phyloP scores from a whole-genome alignment of 2,113 vertebrate genomes.

The Oxyruncus cristatus region DNA sequence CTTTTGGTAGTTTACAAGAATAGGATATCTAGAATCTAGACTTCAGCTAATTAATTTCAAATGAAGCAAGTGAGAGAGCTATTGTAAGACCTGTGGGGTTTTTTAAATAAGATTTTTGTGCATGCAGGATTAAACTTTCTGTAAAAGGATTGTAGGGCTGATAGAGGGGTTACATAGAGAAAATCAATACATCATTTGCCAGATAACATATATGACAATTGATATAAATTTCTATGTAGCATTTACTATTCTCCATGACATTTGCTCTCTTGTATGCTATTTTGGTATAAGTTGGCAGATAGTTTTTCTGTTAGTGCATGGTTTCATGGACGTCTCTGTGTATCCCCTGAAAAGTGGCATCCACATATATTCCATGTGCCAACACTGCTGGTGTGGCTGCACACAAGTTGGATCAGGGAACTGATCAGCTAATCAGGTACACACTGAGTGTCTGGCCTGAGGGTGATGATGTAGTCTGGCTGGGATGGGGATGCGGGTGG shows the following conservation, averaged over 20 bases:
- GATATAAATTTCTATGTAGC: background rate
- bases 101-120: background rate
- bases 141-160: background rate
- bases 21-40: background rate
- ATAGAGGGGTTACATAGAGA: background rate
- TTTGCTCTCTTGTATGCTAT: background rate
- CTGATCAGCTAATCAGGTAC: background rate
- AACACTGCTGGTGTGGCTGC: background rate
- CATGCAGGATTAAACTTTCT: background rate
- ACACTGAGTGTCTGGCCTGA: background rate
- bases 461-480: background rate
- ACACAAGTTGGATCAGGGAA: background rate
- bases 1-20: background rate
- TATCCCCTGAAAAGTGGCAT: background rate
- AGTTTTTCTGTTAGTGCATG: background rate
- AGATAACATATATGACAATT: background rate
- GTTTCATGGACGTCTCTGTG: accelerated
- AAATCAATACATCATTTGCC: background rate
- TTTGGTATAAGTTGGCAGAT: background rate
- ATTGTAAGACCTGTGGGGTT: accelerated
- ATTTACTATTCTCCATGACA: background rate
- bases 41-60: background rate
- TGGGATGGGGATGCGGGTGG: background rate
- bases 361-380: background rate
- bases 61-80: background rate